Evolutionary conservation across 2,113 vertebrate species (phyloP).

Genomic region (Albula glossodonta): DNA sequence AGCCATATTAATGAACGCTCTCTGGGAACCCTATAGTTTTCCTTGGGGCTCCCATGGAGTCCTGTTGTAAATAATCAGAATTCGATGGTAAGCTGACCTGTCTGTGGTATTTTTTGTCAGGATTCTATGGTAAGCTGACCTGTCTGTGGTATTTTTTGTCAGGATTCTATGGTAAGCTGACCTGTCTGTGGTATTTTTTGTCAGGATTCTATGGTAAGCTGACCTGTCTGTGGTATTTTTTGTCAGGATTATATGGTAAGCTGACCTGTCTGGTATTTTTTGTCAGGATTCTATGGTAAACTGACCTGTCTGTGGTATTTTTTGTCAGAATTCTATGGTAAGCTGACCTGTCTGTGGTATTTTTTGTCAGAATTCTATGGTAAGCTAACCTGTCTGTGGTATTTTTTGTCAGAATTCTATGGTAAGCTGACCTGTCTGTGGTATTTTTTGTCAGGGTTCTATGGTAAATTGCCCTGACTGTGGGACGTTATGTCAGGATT

Average conservation of each 20-base stretch:
- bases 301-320: neutral
- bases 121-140: neutral
- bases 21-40: conserved; percentile 21
- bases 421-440: neutral
- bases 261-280: conserved; percentile 6
- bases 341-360: neutral
- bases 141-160: neutral
- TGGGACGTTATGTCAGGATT: too few species aligned
- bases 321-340: too few species aligned
- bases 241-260: too few species aligned
- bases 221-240: too few species aligned
- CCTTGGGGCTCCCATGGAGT: conserved; percentile 9
- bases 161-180: too few species aligned
- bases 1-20: too few species aligned
- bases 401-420: neutral
- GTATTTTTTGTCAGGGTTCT: neutral
- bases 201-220: too few species aligned
- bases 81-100: neutral
- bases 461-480: too few species aligned
- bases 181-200: too few species aligned
- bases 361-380: neutral
- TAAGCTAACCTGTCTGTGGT: neutral
- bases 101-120: neutral
- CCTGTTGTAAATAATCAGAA: too few species aligned
- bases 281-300: neutral